Conservation (phyloP, 2,113 vertebrate species). For the Nettapus auritus region DNA sequence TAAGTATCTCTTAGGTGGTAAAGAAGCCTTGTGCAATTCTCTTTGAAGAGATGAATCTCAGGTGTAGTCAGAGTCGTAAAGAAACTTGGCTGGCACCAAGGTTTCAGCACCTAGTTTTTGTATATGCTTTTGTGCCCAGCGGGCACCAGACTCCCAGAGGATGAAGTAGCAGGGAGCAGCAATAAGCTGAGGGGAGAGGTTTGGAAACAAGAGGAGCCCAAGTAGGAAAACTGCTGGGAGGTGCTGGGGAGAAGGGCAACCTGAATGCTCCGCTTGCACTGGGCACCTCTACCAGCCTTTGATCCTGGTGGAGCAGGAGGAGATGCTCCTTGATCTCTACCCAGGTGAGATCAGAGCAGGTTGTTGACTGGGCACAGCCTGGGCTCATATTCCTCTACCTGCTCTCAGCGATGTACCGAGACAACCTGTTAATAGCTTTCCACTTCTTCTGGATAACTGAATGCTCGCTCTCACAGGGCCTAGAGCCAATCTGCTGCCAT, state of each 20-base stretch:
- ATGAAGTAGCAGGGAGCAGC: accelerated
- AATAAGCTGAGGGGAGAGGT: not conserved
- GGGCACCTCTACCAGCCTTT: not conserved
- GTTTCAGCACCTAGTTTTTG: not conserved
- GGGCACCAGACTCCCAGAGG: not conserved
- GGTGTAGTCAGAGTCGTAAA: not conserved
- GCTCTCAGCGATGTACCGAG: not conserved
- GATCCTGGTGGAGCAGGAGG: not conserved
- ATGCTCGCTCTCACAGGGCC: not conserved
- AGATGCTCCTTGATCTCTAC: not conserved
- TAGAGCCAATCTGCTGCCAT: not conserved
- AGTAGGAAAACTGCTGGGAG: not conserved
- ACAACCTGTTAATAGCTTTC: not conserved
- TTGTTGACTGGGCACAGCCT: no score
- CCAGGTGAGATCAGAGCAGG: not conserved
- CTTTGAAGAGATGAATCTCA: not conserved
- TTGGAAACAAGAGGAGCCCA: not conserved
- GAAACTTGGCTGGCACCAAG: not conserved
- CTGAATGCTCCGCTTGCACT: accelerated
- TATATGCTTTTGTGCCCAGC: not conserved
- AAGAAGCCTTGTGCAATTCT: not conserved
- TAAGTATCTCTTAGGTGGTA: not conserved
- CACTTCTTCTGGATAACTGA: not conserved
- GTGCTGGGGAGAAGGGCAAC: not conserved
- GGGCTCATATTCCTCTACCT: not conserved